Conservation (phyloP, 1,140 invertebrate genomes). For the Habropoda laboriosa region DNA sequence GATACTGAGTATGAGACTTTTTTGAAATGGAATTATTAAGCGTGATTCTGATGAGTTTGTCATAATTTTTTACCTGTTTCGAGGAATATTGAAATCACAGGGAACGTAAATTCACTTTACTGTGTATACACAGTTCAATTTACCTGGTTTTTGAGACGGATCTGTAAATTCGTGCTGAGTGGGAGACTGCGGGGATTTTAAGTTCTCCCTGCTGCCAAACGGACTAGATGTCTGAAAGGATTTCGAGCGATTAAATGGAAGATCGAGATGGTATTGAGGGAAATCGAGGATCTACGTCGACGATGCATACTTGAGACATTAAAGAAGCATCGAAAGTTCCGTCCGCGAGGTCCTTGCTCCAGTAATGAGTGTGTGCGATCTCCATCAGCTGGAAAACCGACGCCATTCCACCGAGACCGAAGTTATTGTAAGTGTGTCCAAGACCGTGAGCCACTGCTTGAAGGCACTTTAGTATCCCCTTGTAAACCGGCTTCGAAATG, state of each 20-base stretch:
- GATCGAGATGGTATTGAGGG: background rate
- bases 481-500: conserved; percentile 94
- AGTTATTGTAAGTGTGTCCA: conserved; percentile 95
- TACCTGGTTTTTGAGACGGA: conserved; percentile 75
- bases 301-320: conserved; percentile 81
- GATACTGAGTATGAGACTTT: too few species aligned
- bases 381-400: conserved; percentile 98
- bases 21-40: too few species aligned
- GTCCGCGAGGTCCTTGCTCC: conserved; percentile 92
- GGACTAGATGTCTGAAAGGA: conserved; percentile 85
- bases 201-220: conserved; percentile 89
- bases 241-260: background rate
- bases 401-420: conserved; percentile 97
- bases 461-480: conserved; percentile 97
- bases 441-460: conserved; percentile 94
- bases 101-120: too few species aligned
- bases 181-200: conserved; percentile 85
- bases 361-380: conserved; percentile 99
- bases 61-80: too few species aligned
- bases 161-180: conserved; percentile 81
- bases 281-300: too few species aligned
- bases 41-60: too few species aligned
- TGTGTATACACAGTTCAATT: background rate
- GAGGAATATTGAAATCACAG: background rate
- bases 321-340: conserved; percentile 80